Evolutionary conservation across 1,140 invertebrate genomes (phyloP).

Genomic region (Drosophila pruinosa): DNA sequence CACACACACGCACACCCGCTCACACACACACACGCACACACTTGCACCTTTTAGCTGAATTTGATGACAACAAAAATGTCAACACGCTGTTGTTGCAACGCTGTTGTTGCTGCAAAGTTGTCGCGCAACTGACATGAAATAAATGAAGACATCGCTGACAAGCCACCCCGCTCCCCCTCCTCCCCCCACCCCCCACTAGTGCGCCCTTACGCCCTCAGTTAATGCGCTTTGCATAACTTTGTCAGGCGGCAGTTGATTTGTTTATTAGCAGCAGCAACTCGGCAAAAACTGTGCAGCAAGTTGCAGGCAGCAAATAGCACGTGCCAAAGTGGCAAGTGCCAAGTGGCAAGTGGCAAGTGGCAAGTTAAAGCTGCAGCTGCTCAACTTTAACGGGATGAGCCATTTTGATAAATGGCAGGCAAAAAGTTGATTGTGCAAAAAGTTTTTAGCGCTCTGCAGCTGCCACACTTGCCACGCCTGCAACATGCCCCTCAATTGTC

Average conservation of each 20-base stretch:
- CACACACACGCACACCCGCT: neutral
- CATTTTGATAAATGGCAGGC: slow-evolving; percentile 54
- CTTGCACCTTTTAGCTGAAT: slow-evolving; percentile 8
- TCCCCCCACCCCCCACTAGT: neutral
- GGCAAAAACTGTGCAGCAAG: slow-evolving; percentile 4
- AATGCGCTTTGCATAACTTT: slow-evolving; percentile 66
- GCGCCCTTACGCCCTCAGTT: slow-evolving; percentile 2
- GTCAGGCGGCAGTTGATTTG: slow-evolving; percentile 41
- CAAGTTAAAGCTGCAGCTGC: slow-evolving; percentile 15
- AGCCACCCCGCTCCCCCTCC: neutral
- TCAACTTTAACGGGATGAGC: slow-evolving; percentile 30
- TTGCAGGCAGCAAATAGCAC: neutral
- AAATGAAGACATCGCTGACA: slow-evolving; percentile 54
- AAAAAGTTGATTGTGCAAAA: slow-evolving; percentile 38
- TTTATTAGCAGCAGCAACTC: slow-evolving; percentile 26
- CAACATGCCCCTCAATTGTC: no score
- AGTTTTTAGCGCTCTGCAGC: no score
- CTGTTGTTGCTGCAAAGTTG: slow-evolving; percentile 4
- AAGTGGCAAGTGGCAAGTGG: slow-evolving; percentile 15
- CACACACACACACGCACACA: neutral
- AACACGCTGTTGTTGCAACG: neutral
- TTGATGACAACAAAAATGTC: slow-evolving; percentile 15
- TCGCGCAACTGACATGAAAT: slow-evolving; percentile 50
- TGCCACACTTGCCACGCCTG: neutral
- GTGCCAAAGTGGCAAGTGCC: neutral